phyloP scores from a whole-genome alignment of 2,797 vertebrate species.

The Epinephelus coioides region DNA sequence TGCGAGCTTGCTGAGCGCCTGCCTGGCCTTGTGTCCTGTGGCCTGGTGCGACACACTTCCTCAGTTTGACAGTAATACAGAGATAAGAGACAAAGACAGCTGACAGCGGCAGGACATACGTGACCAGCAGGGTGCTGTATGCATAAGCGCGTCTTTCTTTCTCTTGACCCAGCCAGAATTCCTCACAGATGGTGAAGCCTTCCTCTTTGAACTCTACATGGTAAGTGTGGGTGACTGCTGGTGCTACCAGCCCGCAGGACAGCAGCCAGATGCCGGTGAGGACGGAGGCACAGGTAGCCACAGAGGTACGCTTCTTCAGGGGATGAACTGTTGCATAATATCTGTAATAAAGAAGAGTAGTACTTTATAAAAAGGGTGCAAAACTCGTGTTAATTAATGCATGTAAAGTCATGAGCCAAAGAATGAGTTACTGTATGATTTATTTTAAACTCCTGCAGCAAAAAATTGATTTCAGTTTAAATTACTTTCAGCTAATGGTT shows the following conservation, averaged over 20 bases:
- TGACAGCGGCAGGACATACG: constrained; percentile 89
- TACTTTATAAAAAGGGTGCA: not conserved
- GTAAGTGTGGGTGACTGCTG: constrained; percentile 89
- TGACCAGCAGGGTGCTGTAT: constrained; percentile 89
- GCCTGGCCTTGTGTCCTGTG: constrained; percentile 82
- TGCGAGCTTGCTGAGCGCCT: constrained; percentile 83
- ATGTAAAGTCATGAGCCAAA: not conserved
- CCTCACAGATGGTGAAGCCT: constrained; percentile 91
- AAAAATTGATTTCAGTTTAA: not conserved
- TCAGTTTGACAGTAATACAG: constrained; percentile 89
- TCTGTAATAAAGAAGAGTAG: constrained; percentile 60
- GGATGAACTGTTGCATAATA: constrained; percentile 91
- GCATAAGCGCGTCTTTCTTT: constrained; percentile 86
- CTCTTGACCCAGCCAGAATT: constrained; percentile 90
- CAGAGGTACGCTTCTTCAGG: constrained; percentile 88
- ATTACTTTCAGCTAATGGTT: not conserved
- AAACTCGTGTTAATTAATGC: not conserved
- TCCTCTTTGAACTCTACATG: constrained; percentile 89
- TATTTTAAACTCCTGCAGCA: not conserved
- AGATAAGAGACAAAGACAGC: constrained; percentile 89
- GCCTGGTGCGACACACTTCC: constrained; percentile 83
- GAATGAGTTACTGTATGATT: not conserved
- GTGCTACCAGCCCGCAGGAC: constrained; percentile 87
- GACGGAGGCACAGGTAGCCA: constrained; percentile 82
- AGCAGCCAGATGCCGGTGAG: constrained; percentile 89